Percentiles rank a stretch among this genome's conserved stretches.
Conservation (phyloP, 2,888 invertebrate genomes). For the Aleiodes alternator region DNA sequence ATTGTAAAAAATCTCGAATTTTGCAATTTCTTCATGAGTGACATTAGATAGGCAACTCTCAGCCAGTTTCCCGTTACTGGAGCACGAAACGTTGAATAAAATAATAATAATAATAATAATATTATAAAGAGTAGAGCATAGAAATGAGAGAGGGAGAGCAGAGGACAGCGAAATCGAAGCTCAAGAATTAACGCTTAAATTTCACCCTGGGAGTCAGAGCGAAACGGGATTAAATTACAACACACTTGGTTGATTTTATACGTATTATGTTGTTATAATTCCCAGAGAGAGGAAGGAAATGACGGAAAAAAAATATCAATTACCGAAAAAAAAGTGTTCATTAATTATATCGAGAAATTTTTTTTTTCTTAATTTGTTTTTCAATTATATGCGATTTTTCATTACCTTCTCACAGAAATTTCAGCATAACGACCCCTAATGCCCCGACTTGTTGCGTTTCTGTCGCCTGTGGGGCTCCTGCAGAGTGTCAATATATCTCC, state of each 20-base stretch:
- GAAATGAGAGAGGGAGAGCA: conserved; percentile 32
- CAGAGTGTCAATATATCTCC: conserved; percentile 72
- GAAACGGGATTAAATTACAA: conserved; percentile 65
- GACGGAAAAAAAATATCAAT: conserved; percentile 13
- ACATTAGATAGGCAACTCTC: conserved; percentile 30
- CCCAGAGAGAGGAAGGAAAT: background rate
- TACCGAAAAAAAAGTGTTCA: conserved; percentile 8
- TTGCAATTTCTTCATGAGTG: conserved; percentile 1
- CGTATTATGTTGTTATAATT: conserved; percentile 1
- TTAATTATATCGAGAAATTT: background rate
- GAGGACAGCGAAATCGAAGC: conserved; percentile 68
- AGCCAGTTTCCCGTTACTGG: conserved; percentile 44
- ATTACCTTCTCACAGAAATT: conserved; percentile 73
- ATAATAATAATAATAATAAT: too few relatives aligned
- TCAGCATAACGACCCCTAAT: conserved; percentile 72
- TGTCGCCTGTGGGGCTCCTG: conserved; percentile 65
- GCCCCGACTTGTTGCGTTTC: conserved; percentile 61
- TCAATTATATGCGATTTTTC: background rate
- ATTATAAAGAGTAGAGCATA: conserved; percentile 17
- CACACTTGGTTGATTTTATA: conserved; percentile 31
- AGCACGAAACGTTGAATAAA: conserved; percentile 35
- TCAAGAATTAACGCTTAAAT: conserved; percentile 69
- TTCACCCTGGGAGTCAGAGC: conserved; percentile 64
- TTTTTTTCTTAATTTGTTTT: background rate
- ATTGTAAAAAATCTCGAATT: background rate